Evolutionary conservation across 1,140 invertebrate species (phyloP).

Genomic region (Thrips palmi): DNA sequence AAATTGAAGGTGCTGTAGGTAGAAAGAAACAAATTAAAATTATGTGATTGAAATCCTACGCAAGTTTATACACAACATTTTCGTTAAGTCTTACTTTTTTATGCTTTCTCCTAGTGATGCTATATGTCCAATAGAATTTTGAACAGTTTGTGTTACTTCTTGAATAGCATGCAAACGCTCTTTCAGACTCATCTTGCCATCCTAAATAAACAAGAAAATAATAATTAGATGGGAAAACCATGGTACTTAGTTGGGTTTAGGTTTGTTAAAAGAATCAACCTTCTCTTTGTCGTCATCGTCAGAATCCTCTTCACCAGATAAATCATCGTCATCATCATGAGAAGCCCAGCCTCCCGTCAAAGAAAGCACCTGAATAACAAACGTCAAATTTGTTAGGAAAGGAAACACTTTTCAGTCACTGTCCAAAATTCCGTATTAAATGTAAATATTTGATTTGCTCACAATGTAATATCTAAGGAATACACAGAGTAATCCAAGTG

Average conservation of each 20-base stretch:
- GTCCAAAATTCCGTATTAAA: background rate
- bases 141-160: conserved; percentile 85
- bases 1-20: conserved; percentile 83
- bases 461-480: conserved; percentile 57
- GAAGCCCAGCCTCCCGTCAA: conserved; percentile 22
- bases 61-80: background rate
- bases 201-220: conserved; percentile 39
- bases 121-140: conserved; percentile 83
- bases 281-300: conserved; percentile 63
- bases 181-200: conserved; percentile 90
- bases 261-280: conserved; percentile 19
- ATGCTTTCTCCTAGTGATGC: conserved; percentile 81
- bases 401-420: conserved; percentile 1
- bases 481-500: conserved; percentile 50
- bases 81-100: conserved; percentile 57
- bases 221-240: conserved; percentile 6
- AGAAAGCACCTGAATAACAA: conserved; percentile 18
- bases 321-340: conserved; percentile 27
- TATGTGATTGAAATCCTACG: no score
- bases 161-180: conserved; percentile 86
- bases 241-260: background rate
- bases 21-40: conserved; percentile 13
- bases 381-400: background rate
- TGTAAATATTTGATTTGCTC: conserved; percentile 18
- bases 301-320: conserved; percentile 58